Evolutionary conservation across 1,140 invertebrate genomes (phyloP).

Genomic region (Drosophila varians): DNA sequence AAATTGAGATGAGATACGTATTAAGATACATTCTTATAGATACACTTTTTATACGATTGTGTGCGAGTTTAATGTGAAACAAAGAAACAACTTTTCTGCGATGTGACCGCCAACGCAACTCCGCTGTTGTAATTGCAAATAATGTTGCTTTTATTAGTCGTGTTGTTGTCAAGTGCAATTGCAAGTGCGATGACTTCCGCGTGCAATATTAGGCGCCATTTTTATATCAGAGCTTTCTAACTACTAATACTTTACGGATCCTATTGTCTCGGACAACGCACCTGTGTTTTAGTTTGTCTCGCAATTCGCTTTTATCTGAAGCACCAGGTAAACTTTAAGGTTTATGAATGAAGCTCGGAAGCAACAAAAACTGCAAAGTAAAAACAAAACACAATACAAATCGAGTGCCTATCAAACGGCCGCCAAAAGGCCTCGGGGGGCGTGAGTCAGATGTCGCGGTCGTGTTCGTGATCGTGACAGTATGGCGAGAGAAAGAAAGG

Average conservation of each 20-base stretch:
- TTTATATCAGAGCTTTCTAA: background rate
- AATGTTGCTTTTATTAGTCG: slow-evolving; percentile 24
- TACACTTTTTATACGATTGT: background rate
- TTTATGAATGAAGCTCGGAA: slow-evolving; percentile 58
- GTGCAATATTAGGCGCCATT: slow-evolving; percentile 43
- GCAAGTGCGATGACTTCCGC: slow-evolving; percentile 58
- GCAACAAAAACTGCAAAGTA: slow-evolving; percentile 1
- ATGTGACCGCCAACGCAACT: slow-evolving; percentile 63
- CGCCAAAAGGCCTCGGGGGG: slow-evolving; percentile 14
- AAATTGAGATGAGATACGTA: background rate
- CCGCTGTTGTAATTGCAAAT: slow-evolving; percentile 36
- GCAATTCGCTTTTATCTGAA: slow-evolving; percentile 52
- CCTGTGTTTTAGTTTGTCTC: slow-evolving; percentile 33
- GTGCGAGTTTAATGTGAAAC: slow-evolving; percentile 37
- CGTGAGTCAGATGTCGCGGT: slow-evolving; percentile 39
- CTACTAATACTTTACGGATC: background rate
- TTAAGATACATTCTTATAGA: slow-evolving; percentile 8
- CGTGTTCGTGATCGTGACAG: slow-evolving; percentile 37
- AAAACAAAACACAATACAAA: slow-evolving; percentile 23
- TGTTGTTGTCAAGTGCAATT: slow-evolving; percentile 38
- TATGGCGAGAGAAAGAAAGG: slow-evolving; percentile 7
- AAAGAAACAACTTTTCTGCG: slow-evolving; percentile 63
- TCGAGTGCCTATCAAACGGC: slow-evolving; percentile 32
- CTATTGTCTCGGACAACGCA: slow-evolving; percentile 15
- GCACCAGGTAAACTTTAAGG: slow-evolving; percentile 40